These are phyloP conservation scores for Pseudochirops corinnae DNA, from an alignment of 2,797 vertebrate genomes.

Conservation along the genomic window DNA sequence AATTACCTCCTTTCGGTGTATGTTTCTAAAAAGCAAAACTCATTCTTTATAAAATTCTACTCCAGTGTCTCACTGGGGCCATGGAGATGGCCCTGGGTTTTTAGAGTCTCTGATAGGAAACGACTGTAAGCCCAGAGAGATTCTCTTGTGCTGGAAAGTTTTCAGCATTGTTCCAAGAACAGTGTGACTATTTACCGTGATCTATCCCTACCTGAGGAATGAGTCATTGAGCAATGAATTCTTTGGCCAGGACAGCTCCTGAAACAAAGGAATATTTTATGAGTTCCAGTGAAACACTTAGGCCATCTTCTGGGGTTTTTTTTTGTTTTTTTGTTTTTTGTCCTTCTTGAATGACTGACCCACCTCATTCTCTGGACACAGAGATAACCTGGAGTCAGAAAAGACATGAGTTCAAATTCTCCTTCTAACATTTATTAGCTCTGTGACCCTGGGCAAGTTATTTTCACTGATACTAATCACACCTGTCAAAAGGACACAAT, in stretches of 20 bases:
- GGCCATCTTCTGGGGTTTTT: not conserved
- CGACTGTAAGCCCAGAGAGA: not conserved
- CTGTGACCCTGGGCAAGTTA: too few species aligned
- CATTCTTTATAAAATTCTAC: not conserved
- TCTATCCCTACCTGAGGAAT: not conserved
- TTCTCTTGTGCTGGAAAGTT: not conserved
- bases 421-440: too few species aligned
- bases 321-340: not conserved
- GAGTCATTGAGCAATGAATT: not conserved
- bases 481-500: too few species aligned
- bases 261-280: not conserved
- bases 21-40: not conserved
- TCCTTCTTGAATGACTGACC: not conserved
- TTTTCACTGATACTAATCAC: too few species aligned
- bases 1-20: not conserved
- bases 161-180: not conserved
- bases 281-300: not conserved
- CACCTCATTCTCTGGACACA: too few species aligned
- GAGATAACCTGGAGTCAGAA: too few species aligned
- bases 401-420: too few species aligned
- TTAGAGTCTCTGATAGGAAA: not conserved
- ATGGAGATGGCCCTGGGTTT: not conserved
- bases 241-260: not conserved
- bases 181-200: not conserved
- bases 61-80: not conserved